Evolutionary conservation across 2,888 invertebrate species (phyloP).

Genomic region (Agriopis aurantiaria): DNA sequence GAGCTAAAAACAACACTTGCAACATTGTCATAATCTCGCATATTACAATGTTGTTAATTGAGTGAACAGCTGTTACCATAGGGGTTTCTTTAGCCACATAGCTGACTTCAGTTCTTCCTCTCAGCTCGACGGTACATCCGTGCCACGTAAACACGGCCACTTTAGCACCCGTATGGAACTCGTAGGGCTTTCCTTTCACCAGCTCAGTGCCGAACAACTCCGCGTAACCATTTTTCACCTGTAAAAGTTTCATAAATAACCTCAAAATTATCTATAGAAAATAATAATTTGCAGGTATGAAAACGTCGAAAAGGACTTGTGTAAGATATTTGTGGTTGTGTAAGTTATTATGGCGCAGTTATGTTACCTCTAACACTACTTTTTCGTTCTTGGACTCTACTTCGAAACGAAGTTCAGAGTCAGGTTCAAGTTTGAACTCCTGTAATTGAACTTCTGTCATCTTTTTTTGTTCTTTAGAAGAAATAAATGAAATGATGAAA

Average conservation of each 20-base stretch:
- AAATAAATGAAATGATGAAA: too few species aligned
- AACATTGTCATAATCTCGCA: background rate
- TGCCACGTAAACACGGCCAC: slow-evolving; percentile 99
- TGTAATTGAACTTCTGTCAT: slow-evolving; percentile 84
- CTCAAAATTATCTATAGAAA: background rate
- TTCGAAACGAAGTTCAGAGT: slow-evolving; percentile 97
- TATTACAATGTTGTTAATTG: too few species aligned
- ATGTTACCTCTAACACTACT: slow-evolving; percentile 90
- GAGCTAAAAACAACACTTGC: too few species aligned
- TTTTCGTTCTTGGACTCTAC: slow-evolving; percentile 95
- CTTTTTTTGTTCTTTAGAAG: slow-evolving; percentile 35
- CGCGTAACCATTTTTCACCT: slow-evolving; percentile 96
- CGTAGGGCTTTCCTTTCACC: slow-evolving; percentile 96
- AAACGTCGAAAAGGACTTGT: background rate
- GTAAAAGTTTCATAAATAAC: slow-evolving; percentile 47
- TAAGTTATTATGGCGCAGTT: too few species aligned
- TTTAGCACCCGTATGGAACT: slow-evolving; percentile 95
- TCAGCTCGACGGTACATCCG: slow-evolving; percentile 94
- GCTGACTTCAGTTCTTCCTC: slow-evolving; percentile 96
- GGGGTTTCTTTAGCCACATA: slow-evolving; percentile 99
- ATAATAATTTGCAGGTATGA: too few species aligned
- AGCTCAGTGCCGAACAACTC: slow-evolving; percentile 99
- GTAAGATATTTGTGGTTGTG: background rate
- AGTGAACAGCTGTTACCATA: slow-evolving; percentile 87
- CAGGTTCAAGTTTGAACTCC: slow-evolving; percentile 94